Evolutionary conservation across 2,888 invertebrate genomes (phyloP).

Genomic region (Mantis religiosa): DNA sequence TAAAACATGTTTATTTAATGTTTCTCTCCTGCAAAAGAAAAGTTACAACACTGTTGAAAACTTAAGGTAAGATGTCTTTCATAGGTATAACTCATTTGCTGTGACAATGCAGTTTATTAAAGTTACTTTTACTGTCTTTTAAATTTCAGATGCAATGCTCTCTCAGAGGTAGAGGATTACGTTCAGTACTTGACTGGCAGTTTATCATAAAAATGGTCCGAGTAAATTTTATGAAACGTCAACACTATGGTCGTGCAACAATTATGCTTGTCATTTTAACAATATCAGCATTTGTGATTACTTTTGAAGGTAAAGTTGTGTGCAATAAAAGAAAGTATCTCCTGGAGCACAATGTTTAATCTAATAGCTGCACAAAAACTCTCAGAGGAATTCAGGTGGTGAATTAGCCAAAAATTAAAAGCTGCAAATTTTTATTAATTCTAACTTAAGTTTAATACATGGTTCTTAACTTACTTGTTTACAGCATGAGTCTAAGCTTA

Average conservation of each 20-base stretch:
- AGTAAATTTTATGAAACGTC: conserved; percentile 54
- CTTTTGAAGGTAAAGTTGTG: conserved; percentile 25
- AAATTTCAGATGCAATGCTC: neutral
- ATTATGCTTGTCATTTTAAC: conserved; percentile 47
- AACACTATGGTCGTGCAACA: conserved; percentile 52
- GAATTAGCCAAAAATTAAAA: too few relatives aligned
- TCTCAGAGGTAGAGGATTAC: neutral
- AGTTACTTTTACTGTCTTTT: neutral
- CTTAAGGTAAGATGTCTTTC: too few relatives aligned
- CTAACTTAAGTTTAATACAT: too few relatives aligned
- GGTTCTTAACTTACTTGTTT: too few relatives aligned
- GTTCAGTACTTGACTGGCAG: conserved; percentile 46
- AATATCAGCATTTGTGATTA: conserved; percentile 34
- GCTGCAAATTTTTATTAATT: too few relatives aligned
- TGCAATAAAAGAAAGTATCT: neutral
- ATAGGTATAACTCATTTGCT: too few relatives aligned
- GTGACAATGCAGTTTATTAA: neutral
- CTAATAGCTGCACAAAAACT: too few relatives aligned
- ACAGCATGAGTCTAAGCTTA: too few relatives aligned
- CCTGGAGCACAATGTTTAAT: neutral
- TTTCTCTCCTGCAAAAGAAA: too few relatives aligned
- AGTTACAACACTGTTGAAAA: too few relatives aligned
- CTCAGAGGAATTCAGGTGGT: too few relatives aligned
- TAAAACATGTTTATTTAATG: too few relatives aligned
- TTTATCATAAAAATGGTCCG: conserved; percentile 55